A percentile compares a stretch with the other conserved stretches of the same genome.
Conservation (phyloP, 2,888 invertebrate species). For the Acleris cristana region DNA sequence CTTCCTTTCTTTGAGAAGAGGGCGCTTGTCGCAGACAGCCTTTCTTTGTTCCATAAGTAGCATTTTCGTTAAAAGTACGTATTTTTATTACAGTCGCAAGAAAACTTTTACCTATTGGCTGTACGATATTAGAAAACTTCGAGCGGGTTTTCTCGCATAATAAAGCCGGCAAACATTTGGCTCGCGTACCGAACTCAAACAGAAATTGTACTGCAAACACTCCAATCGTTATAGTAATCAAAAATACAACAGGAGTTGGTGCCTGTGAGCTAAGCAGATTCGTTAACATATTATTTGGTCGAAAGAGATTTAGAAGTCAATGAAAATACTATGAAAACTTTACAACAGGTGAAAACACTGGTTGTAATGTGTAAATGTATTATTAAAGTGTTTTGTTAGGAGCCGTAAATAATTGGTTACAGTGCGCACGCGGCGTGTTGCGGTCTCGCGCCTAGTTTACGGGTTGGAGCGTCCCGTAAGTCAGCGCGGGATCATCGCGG, state of each 20-base stretch:
- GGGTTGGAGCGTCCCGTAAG: conserved; percentile 31
- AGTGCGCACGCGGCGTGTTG: not conserved
- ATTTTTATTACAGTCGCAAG: no score
- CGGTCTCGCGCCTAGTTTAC: conserved; percentile 19
- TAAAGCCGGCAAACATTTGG: conserved; percentile 3
- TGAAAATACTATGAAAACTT: not conserved
- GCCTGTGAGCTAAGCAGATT: not conserved
- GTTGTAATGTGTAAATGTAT: not conserved
- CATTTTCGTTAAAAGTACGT: no score
- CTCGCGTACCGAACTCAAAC: conserved; percentile 10
- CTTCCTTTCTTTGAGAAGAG: not conserved
- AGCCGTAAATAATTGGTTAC: not conserved
- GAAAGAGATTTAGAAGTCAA: not conserved
- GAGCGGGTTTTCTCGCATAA: not conserved
- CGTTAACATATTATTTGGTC: no score
- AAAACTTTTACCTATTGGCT: not conserved
- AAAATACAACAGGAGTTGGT: not conserved
- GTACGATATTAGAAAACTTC: conserved; percentile 5
- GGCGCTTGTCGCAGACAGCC: not conserved
- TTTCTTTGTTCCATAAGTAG: conserved; percentile 4
- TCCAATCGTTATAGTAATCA: not conserved
- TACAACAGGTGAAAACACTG: not conserved
- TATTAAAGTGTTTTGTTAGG: conserved; percentile 7
- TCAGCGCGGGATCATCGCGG: conserved; percentile 15
- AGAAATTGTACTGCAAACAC: conserved; percentile 7